These are phyloP conservation scores for Magallana angulata DNA, from an alignment of 1,140 invertebrate genomes.

Conservation along the genomic window DNA sequence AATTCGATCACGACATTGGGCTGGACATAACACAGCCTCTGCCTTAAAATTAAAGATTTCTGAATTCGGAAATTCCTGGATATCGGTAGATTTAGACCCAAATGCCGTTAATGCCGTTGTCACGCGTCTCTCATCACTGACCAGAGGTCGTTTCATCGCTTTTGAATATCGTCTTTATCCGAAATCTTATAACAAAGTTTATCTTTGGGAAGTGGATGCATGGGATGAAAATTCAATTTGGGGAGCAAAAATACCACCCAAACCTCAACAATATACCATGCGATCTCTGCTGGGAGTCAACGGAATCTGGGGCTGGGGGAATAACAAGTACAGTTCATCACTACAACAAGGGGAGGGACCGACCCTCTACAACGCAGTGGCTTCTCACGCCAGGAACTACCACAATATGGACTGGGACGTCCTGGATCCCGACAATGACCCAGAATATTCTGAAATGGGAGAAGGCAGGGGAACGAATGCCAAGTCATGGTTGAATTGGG, in stretches of 20 bases:
- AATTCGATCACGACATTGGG: constrained; percentile 66
- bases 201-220: constrained; percentile 67
- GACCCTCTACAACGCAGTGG: constrained; percentile 60
- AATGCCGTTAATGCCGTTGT: constrained; percentile 58
- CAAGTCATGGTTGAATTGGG: constrained; percentile 68
- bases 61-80: constrained; percentile 56
- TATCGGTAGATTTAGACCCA: constrained; percentile 55
- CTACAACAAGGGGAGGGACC: constrained; percentile 57
- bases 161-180: constrained; percentile 55
- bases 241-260: constrained; percentile 52
- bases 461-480: constrained; percentile 62
- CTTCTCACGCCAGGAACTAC: constrained; percentile 68
- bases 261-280: constrained; percentile 53
- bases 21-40: constrained; percentile 57
- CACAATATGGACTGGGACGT: constrained; percentile 70
- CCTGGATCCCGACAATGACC: constrained; percentile 58
- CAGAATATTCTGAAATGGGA: constrained; percentile 63
- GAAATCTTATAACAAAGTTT: constrained; percentile 60
- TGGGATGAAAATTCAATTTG: constrained; percentile 59
- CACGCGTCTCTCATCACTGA: constrained; percentile 41
- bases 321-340: constrained; percentile 56
- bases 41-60: constrained; percentile 55
- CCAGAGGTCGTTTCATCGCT: constrained; percentile 48
- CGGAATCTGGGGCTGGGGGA: constrained; percentile 71
- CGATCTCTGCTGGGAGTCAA: constrained; percentile 67